These are phyloP conservation scores for Alentia gelatinosa DNA, from an alignment of 2,888 invertebrate species.

Conservation along the genomic window DNA sequence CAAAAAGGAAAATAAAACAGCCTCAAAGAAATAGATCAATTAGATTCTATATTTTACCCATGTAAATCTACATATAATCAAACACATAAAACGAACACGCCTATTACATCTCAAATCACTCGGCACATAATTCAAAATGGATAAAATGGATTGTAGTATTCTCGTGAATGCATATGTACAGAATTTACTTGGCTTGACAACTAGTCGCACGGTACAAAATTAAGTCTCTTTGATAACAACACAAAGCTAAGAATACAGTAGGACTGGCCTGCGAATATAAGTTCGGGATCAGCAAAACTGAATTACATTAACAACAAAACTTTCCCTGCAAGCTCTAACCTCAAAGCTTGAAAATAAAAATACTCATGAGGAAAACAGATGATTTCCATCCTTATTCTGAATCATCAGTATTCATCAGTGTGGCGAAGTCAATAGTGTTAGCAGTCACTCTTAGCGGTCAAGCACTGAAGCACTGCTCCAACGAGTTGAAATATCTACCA, in stretches of 20 bases:
- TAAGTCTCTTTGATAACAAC: background rate
- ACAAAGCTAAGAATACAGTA: background rate
- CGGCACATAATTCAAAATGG: background rate
- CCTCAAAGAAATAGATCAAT: background rate
- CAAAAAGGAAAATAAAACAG: slow-evolving; percentile 1
- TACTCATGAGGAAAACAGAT: background rate
- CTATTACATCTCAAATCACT: background rate
- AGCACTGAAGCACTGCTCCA: background rate
- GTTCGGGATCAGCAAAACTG: background rate
- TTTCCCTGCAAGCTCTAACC: background rate
- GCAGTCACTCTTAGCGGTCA: background rate
- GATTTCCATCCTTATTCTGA: too few relatives aligned
- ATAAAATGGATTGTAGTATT: background rate
- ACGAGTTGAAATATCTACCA: background rate
- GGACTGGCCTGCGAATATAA: background rate
- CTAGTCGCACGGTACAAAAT: background rate
- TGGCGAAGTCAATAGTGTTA: background rate
- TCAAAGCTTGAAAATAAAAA: background rate
- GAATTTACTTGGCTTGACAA: background rate
- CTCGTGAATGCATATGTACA: background rate
- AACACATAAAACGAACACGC: background rate
- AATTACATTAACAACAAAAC: background rate
- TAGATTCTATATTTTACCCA: background rate
- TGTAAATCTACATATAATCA: background rate
- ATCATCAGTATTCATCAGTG: too few relatives aligned